phyloP scores from a whole-genome alignment of 2,113 vertebrate genomes.

The Thalassarche chlororhynchos region DNA sequence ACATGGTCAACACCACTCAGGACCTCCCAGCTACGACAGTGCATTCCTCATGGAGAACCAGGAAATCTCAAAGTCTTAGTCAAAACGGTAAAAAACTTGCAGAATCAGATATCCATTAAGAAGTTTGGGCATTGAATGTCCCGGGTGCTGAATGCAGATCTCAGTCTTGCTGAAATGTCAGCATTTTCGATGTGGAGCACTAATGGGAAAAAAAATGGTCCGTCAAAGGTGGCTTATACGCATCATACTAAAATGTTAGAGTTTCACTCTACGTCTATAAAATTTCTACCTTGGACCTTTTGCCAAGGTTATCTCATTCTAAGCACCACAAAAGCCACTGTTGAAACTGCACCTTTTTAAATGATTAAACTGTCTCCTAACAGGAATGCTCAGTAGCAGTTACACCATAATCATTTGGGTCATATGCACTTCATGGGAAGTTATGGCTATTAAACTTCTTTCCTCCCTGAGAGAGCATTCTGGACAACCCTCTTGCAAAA shows the following conservation, averaged over 20 bases:
- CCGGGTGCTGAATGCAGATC: rapidly evolving
- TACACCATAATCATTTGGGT: background rate
- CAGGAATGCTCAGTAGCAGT: background rate
- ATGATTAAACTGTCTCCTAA: background rate
- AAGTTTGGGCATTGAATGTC: background rate
- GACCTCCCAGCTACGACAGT: rapidly evolving
- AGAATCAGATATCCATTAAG: too few relatives aligned
- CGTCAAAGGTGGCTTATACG: background rate
- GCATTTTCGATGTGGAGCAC: background rate
- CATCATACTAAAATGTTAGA: background rate
- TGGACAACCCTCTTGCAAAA: background rate
- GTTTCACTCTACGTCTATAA: background rate
- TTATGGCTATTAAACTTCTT: background rate
- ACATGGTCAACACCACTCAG: background rate
- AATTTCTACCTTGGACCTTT: background rate
- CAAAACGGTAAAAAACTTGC: background rate
- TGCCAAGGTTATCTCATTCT: background rate
- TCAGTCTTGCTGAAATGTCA: background rate
- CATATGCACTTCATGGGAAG: background rate
- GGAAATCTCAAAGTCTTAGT: background rate
- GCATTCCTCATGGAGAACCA: background rate
- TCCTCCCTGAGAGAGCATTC: background rate
- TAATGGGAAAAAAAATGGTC: background rate
- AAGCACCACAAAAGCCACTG: background rate
- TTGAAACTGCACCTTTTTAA: background rate